A percentile compares a stretch with the other conserved stretches of the same genome.
These are phyloP conservation scores for Pheosia tremula DNA, from an alignment of 2,888 invertebrate genomes.

Conservation along the genomic window DNA sequence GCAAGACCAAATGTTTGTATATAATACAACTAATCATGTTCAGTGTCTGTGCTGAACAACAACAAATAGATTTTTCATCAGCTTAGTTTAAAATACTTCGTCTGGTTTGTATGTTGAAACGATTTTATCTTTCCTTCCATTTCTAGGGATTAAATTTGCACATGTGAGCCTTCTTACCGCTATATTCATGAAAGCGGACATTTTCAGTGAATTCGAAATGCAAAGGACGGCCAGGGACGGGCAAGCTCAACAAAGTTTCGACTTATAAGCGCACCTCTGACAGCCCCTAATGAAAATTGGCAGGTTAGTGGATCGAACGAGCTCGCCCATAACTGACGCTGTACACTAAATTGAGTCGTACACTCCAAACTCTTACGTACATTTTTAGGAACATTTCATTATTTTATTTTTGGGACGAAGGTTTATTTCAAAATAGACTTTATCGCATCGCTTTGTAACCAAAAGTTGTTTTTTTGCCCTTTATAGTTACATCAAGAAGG, in stretches of 20 bases:
- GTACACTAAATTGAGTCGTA: constrained; percentile 29
- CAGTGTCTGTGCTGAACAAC: too few species aligned
- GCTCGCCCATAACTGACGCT: constrained; percentile 43
- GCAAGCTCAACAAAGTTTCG: constrained; percentile 59
- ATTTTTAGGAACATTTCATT: constrained; percentile 21
- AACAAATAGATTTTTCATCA: constrained; percentile 8
- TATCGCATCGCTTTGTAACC: constrained; percentile 13
- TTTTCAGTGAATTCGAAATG: constrained; percentile 63
- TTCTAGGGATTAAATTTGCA: constrained; percentile 46
- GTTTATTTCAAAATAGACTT: constrained; percentile 25
- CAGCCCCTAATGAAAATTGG: constrained; percentile 77
- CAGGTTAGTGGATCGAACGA: constrained; percentile 71
- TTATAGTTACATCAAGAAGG: neutral
- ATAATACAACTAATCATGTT: too few species aligned
- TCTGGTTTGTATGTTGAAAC: constrained; percentile 27
- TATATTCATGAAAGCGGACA: constrained; percentile 61
- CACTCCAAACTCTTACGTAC: too few species aligned
- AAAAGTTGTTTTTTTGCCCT: constrained; percentile 13
- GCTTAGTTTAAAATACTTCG: constrained; percentile 19
- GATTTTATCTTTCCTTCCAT: constrained; percentile 45
- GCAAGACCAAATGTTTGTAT: too few species aligned
- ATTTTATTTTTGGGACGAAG: constrained; percentile 10
- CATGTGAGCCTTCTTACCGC: constrained; percentile 34
- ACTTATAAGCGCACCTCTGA: constrained; percentile 59
- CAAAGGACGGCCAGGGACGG: constrained; percentile 57